Evolutionary conservation across 1,140 invertebrate species (phyloP).

Genomic region (Camponotus pennsylvanicus): DNA sequence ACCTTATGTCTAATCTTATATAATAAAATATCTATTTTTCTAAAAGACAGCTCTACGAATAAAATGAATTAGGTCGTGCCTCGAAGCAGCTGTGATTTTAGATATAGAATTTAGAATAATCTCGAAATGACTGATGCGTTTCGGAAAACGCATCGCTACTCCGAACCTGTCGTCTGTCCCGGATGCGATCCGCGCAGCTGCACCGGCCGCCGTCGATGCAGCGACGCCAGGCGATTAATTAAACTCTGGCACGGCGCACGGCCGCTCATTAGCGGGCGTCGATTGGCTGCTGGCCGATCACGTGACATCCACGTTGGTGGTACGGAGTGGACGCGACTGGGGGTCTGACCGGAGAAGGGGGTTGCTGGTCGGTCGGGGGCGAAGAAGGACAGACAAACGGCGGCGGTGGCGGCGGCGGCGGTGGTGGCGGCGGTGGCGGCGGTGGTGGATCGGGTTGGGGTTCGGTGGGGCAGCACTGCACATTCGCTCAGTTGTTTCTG

Average conservation of each 20-base stretch:
- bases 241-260: slow-evolving; percentile 68
- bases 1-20: not conserved
- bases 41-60: not conserved
- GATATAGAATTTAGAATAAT: slow-evolving; percentile 21
- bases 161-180: not conserved
- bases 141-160: not conserved
- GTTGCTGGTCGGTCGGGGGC: slow-evolving; percentile 79
- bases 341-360: slow-evolving; percentile 75
- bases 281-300: slow-evolving; percentile 75
- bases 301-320: slow-evolving; percentile 67
- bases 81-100: not conserved
- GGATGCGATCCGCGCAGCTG: slow-evolving; percentile 69
- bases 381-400: slow-evolving; percentile 70
- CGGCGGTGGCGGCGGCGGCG: slow-evolving; percentile 48
- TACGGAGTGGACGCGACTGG: slow-evolving; percentile 73
- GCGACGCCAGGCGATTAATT: slow-evolving; percentile 71
- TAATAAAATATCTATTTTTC: not conserved
- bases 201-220: slow-evolving; percentile 65
- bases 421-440: slow-evolving; percentile 38
- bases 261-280: slow-evolving; percentile 75
- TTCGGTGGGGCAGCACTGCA: slow-evolving; percentile 72
- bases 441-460: slow-evolving; percentile 53
- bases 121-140: not conserved
- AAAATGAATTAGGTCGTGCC: not conserved
- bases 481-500: slow-evolving; percentile 83